Percentiles rank a stretch among this genome's conserved stretches.
phyloP scores from a whole-genome alignment of 2,113 vertebrate genomes.

The Ageneiosus marmoratus region DNA sequence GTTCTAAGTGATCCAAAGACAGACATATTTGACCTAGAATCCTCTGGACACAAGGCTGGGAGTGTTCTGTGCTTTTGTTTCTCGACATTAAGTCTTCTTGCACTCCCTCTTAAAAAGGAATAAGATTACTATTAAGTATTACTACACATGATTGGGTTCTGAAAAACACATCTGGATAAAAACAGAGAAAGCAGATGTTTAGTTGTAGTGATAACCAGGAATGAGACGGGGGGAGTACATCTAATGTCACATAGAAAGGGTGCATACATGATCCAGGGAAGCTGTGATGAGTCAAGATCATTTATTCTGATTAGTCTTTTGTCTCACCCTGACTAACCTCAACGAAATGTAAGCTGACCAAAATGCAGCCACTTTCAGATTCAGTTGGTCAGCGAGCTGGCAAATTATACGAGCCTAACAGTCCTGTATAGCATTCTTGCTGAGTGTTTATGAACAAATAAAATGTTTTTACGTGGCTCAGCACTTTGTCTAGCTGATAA shows the following conservation, averaged over 20 bases:
- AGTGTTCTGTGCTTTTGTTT: conserved; percentile 21
- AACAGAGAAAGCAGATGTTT: not conserved
- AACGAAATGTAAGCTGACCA: conserved; percentile 14
- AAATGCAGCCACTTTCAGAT: conserved; percentile 14
- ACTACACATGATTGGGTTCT: not conserved
- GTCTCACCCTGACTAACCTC: not conserved
- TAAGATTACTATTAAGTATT: conserved; percentile 3
- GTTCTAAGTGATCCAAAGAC: not conserved
- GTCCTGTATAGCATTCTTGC: not conserved
- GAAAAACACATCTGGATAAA: not conserved
- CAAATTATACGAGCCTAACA: not conserved
- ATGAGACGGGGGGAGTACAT: not conserved
- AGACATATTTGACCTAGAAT: conserved; percentile 8
- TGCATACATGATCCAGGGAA: not conserved
- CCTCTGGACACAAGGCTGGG: not conserved
- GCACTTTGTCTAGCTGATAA: conserved; percentile 36
- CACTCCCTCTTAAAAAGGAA: not conserved
- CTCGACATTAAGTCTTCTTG: conserved; percentile 2
- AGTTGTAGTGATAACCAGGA: not conserved
- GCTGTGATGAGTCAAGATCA: not conserved
- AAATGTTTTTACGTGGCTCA: not conserved
- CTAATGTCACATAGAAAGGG: not conserved
- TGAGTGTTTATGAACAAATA: not conserved
- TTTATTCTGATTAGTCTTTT: not conserved
- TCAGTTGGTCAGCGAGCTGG: not conserved